phyloP scores from a whole-genome alignment of 2,113 vertebrate species.

The Eira barbara region DNA sequence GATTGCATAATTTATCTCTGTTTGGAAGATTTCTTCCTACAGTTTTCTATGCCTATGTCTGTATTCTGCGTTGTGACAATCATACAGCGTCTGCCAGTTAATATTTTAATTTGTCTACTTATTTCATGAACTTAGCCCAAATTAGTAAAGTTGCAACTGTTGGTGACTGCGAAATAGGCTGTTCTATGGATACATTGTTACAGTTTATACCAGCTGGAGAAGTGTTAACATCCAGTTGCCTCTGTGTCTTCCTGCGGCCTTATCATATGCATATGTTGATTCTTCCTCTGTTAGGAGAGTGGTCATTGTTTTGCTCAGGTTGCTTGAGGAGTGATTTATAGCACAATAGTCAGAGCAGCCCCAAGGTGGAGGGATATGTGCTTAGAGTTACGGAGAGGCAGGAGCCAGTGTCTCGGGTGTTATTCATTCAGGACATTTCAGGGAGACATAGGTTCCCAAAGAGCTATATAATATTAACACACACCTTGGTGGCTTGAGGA shows the following conservation, averaged over 20 bases:
- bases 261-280: rapidly evolving
- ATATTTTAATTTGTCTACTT: neutral
- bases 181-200: neutral
- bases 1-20: neutral
- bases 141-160: neutral
- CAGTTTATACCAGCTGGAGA: neutral
- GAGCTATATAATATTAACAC: neutral
- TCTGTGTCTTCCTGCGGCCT: neutral
- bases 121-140: neutral
- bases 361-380: neutral
- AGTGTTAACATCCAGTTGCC: neutral
- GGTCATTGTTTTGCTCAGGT: neutral
- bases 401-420: neutral
- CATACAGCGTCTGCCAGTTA: neutral
- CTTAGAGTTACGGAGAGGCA: rapidly evolving
- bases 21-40: neutral
- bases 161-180: neutral
- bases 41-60: neutral
- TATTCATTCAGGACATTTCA: neutral
- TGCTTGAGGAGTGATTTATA: neutral
- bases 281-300: neutral
- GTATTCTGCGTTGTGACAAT: neutral
- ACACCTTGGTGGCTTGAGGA: neutral
- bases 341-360: neutral
- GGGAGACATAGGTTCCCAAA: neutral